phyloP scores from a whole-genome alignment of 1,140 invertebrate genomes.

The Scylla paramamosain region DNA sequence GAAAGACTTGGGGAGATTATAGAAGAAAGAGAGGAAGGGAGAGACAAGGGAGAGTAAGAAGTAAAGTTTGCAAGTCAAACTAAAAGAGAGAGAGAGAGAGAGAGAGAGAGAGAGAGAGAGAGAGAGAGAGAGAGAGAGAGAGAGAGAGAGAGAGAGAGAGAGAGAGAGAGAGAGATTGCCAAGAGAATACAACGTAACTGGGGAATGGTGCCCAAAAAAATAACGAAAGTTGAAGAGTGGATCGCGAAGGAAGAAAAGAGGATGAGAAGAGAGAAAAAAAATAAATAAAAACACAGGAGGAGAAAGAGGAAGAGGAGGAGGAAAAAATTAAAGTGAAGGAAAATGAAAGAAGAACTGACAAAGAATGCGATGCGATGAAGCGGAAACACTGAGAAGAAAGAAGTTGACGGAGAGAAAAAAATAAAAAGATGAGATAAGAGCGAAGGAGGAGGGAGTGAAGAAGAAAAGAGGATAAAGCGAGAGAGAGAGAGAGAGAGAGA shows the following conservation, averaged over 20 bases:
- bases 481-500: conserved; percentile 20
- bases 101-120: conserved; percentile 20
- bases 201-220: too few relatives aligned
- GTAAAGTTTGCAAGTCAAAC: too few relatives aligned
- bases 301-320: neutral
- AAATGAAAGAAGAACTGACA: too few relatives aligned
- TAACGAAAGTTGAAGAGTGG: too few relatives aligned
- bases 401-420: neutral
- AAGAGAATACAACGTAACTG: too few relatives aligned
- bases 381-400: neutral
- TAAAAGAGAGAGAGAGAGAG: conserved; percentile 2
- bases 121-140: conserved; percentile 20
- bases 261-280: too few relatives aligned
- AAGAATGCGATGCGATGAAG: neutral
- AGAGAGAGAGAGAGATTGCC: neutral
- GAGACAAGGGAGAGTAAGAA: too few relatives aligned
- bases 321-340: too few relatives aligned
- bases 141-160: conserved; percentile 3
- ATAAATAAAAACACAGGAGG: too few relatives aligned
- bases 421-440: neutral
- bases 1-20: too few relatives aligned
- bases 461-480: neutral
- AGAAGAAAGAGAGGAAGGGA: too few relatives aligned
- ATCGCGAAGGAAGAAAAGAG: too few relatives aligned
- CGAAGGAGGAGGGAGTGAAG: neutral